These are phyloP conservation scores for Cynaeus angustus DNA, from an alignment of 2,888 invertebrate species.

Conservation along the genomic window DNA sequence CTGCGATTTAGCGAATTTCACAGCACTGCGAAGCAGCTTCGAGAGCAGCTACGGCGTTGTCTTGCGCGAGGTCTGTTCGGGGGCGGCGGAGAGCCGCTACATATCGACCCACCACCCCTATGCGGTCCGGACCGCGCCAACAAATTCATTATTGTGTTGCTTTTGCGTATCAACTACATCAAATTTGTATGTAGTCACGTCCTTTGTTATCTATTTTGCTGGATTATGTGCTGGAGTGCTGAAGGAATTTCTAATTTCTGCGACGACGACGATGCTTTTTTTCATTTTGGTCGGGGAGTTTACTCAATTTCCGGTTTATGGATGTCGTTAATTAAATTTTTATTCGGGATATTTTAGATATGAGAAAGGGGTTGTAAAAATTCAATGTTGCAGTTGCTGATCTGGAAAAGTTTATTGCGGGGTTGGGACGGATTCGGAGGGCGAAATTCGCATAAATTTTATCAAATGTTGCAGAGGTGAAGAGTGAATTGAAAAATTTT, in stretches of 20 bases:
- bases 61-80: constrained; percentile 38
- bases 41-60: constrained; percentile 24
- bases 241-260: constrained; percentile 48
- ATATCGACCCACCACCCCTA: constrained; percentile 64
- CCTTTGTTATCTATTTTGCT: constrained; percentile 54
- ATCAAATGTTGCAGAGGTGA: constrained; percentile 18
- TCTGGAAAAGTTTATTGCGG: constrained; percentile 33
- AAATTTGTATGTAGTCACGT: constrained; percentile 59
- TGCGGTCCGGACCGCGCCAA: constrained; percentile 67
- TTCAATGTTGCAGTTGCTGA: constrained; percentile 26
- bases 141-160: constrained; percentile 65
- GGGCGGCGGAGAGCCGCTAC: constrained; percentile 51
- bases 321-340: constrained; percentile 51
- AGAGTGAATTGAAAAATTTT: constrained; percentile 22
- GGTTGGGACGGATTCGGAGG: constrained; percentile 3
- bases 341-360: constrained; percentile 14
- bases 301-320: constrained; percentile 30
- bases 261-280: constrained; percentile 3
- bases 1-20: constrained; percentile 53
- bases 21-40: constrained; percentile 54
- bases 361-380: constrained; percentile 12
- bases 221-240: constrained; percentile 53
- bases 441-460: constrained; percentile 4
- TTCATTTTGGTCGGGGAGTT: no score
- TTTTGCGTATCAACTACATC: constrained; percentile 63